Conservation (phyloP, 2,888 invertebrate species). For the Mycalesis mineus region DNA sequence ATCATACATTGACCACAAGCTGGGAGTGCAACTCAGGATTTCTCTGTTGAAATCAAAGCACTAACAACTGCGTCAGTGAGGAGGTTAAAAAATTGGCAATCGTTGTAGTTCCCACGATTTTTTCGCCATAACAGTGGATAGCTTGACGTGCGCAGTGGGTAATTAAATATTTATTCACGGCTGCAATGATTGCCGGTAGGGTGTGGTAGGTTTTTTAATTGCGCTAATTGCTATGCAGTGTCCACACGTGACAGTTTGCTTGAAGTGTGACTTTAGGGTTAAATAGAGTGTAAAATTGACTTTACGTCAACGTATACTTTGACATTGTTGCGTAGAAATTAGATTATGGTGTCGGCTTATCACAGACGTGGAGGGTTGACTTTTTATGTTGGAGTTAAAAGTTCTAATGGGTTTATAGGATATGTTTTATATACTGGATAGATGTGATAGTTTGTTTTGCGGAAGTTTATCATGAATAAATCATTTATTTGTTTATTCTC, state of each 20-base stretch:
- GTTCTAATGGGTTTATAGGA: too few species aligned
- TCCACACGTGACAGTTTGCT: conserved; percentile 31
- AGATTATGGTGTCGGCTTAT: background rate
- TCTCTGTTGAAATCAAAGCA: too few species aligned
- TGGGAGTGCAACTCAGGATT: too few species aligned
- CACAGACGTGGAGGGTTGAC: background rate
- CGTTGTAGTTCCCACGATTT: conserved; percentile 31
- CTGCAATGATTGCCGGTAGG: conserved; percentile 44
- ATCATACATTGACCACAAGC: too few species aligned
- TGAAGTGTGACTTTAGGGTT: conserved; percentile 25
- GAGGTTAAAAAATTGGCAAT: conserved; percentile 3
- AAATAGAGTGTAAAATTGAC: conserved; percentile 16
- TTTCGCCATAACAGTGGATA: conserved; percentile 24
- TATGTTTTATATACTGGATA: too few species aligned
- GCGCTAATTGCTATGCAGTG: conserved; percentile 38
- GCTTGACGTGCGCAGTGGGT: conserved; percentile 23
- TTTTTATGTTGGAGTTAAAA: too few species aligned
- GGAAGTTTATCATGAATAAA: too few species aligned
- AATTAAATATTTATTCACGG: conserved; percentile 45
- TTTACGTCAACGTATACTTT: background rate
- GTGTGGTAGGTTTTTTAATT: conserved; percentile 54
- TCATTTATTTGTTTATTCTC: too few species aligned
- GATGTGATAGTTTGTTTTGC: too few species aligned
- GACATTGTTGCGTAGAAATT: background rate
- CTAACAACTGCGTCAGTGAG: too few species aligned